Evolutionary conservation across 2,888 invertebrate genomes (phyloP), one percentile per base, ranked within the genome.

Genomic region (Gryllus longicercus): DNA sequence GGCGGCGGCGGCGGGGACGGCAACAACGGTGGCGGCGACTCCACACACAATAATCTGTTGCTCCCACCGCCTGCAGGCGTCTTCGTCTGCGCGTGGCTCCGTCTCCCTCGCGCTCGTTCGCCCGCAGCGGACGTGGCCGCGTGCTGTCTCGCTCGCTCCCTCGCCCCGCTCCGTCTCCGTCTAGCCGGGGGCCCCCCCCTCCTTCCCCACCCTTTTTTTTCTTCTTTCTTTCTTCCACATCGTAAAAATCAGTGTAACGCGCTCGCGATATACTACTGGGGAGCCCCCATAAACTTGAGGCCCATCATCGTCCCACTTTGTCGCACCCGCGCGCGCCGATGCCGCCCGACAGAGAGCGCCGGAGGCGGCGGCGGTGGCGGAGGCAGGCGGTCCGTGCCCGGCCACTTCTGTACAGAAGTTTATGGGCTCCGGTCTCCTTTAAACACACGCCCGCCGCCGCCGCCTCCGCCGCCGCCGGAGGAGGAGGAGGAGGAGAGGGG

Each of bases 201-300:
- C 63, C 63, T 63, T 63, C 63, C 63, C n/a, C 51, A 3, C 18
- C 63, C n/a, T 2, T 63, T 63, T 63, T 63, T 63, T 63, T n/a
- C 63, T 63, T 63, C 63, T 63, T 63, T 63, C 63, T 63, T 63
- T 63, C 63, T 63, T 63, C 63, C 63, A 63, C 63, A 63, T 63
- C 63, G 63, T 63, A 63, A 63, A 63, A 63, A 63, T 63, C 63
- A 63, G 63, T 63, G 63, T 63, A 63, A 63, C 63, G 63, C 63
- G 63, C n/a, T 63, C 63, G 63, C 63, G 63, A 63, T 63, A 63
- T 63, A 63, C 63, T 63, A 63, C 63, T 63, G 63, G n/a, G n/a
- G 63, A 63, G 63, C n/a, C 63, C 63, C 63, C 63, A 63, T 63
- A 63, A 63, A 63, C 63, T 63, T 63, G 63, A n/a, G n/a, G 63